Conservation (phyloP, 2,113 vertebrate species). For the Aspidoscelis tigris region DNA sequence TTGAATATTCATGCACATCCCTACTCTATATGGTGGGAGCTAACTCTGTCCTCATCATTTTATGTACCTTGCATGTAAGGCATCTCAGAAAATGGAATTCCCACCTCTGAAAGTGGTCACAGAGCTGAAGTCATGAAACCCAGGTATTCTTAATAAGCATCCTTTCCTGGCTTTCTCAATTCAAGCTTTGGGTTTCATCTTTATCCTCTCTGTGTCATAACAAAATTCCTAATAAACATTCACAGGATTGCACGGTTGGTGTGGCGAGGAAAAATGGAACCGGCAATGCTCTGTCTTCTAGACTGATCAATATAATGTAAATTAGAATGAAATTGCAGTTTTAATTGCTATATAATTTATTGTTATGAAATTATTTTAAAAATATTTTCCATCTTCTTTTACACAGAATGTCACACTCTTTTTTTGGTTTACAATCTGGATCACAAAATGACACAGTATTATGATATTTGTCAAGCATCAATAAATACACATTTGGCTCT, state of each 20-base stretch:
- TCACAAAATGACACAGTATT: constrained; percentile 15
- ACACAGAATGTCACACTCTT: constrained; percentile 7
- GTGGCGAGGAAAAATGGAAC: constrained; percentile 1
- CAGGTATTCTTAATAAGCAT: too few relatives aligned
- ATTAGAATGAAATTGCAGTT: constrained; percentile 24
- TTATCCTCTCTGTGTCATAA: neutral
- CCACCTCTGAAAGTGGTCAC: too few relatives aligned
- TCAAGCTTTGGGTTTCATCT: too few relatives aligned
- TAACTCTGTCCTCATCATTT: too few relatives aligned
- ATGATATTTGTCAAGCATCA: neutral
- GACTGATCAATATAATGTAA: constrained; percentile 30
- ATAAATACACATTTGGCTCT: constrained; percentile 22
- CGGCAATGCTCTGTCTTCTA: neutral
- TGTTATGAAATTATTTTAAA: constrained; percentile 15
- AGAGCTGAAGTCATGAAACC: too few relatives aligned
- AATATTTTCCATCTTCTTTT: neutral
- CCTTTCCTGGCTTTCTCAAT: too few relatives aligned
- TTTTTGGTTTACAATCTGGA: constrained; percentile 15
- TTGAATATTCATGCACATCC: too few relatives aligned
- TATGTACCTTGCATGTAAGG: too few relatives aligned
- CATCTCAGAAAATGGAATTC: too few relatives aligned
- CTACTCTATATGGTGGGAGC: too few relatives aligned
- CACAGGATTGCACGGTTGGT: neutral
- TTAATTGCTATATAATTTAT: constrained; percentile 31
- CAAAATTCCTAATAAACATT: neutral